Base-by-base conservation (phyloP, 2,797 vertebrate genomes). In the Pogonophryne albipinna region DNA sequence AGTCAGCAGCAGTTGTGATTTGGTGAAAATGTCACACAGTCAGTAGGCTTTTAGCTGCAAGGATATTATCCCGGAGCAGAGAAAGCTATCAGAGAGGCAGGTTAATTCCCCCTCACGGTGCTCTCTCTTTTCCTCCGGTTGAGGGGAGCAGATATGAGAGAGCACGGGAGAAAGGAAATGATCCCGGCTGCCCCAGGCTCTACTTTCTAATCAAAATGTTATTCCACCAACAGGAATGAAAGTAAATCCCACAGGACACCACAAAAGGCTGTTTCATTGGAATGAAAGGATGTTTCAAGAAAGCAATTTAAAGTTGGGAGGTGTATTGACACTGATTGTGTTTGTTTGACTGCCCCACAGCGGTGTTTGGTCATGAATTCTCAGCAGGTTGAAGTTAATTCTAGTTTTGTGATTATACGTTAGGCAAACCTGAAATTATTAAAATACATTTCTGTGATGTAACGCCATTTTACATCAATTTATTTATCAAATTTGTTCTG, bases 191-290 rank as follows among this genome's bases (percentile, higher is more conserved):
- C 89, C 86, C 66, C 66, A 3, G 84, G 90, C 84, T 65, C 70
- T 67, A 71, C 79, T 91, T 88, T 92, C 87, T 89, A 90, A 93
- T 92, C 87, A 93, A 90, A 91, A 89, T 83, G 83, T 90, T 91
- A 84, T 89, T 85, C 82, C 79, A 85, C 68, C 79, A 76, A 78
- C 80, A 85, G 77, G 78, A 87, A 84, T 88, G 82, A 93, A 83
- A 85, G 70, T 8, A 19, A 86, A 82, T 89, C 90, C 88, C 86
- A 80, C 69, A 76, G 81, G 89, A 91, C 76, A 15, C 19, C 50
- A 83, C 84, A 76, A 81, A 84, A 82, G 55, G 41, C 57, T 65
- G 64, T 71, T 88, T 85, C 59, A 69, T 19, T 58, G 51, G 14
- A 27, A 55, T 38, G 67, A 76, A 75, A 63, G 12, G 45, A 23